Base-by-base conservation (phyloP, 2,888 invertebrate species). In the Elmis aenea region DNA sequence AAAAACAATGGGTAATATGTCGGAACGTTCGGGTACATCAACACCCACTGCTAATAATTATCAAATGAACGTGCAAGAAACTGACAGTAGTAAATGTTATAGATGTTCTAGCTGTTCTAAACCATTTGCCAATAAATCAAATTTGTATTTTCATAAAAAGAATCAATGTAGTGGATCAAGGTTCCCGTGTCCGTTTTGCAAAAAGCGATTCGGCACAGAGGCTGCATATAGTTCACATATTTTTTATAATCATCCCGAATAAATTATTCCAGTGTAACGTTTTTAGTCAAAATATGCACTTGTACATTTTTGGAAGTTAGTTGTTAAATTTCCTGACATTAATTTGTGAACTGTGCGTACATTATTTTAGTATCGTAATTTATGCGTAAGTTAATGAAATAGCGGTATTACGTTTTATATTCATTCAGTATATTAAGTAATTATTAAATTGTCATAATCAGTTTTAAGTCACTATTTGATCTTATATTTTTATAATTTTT, bases 221-320 rank as follows among this genome's bases (percentile, higher is more conserved):
- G 62, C 66, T 3, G 67, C 67, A n/a, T 69, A 69, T 42, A 68
- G 68, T 51, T 64, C 67, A 12, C 69, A 68, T 46, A 68, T 69
- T 38, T 68, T 66, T 41, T 69, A 68, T 44, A 67, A 66, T 43
- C 69, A 68, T 53, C 69, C 69, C 3, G 68, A 67, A 50, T 69
- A 61, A 55, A 37, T 23, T n/a, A n/a, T n/a, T n/a, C n/a, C n/a
- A n/a, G n/a, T n/a, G n/a, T n/a, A n/a, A n/a, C n/a, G n/a, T n/a
- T n/a, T n/a, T n/a, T n/a, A n/a, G n/a, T n/a, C n/a, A n/a, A n/a
- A n/a, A n/a, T n/a, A n/a, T n/a, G n/a, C n/a, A n/a, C n/a, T n/a
- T n/a, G n/a, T n/a, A n/a, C n/a, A n/a, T n/a, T n/a, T n/a, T n/a
- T n/a, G n/a, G n/a, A n/a, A n/a, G n/a, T n/a, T n/a, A n/a, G n/a